These are phyloP conservation scores for Gavia stellata DNA, from an alignment of 2,113 vertebrate species.

Conservation along the genomic window DNA sequence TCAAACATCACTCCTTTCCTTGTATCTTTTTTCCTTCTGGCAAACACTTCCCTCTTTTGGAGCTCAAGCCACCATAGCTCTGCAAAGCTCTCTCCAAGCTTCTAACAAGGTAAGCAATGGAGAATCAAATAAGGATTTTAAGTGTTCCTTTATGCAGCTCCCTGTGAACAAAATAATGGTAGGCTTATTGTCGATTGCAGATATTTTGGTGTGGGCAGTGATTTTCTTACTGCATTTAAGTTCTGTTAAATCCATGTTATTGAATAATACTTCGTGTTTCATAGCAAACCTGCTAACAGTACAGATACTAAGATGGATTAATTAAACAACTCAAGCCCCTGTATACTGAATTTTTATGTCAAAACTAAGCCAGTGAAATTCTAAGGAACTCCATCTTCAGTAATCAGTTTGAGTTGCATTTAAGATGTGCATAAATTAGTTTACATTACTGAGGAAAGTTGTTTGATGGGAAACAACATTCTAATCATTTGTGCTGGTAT, in stretches of 20 bases:
- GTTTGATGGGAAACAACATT: not conserved
- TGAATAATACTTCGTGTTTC: not conserved
- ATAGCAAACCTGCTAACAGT: not conserved
- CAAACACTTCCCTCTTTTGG: conserved; percentile 59
- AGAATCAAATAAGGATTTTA: conserved; percentile 24
- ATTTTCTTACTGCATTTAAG: not conserved
- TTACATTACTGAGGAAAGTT: not conserved
- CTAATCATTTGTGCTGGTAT: not conserved
- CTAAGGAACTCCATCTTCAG: not conserved
- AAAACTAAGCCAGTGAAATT: not conserved
- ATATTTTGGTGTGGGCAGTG: not conserved
- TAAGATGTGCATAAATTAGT: not conserved
- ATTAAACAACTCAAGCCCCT: not conserved
- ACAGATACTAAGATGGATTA: not conserved
- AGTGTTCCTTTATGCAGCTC: not conserved
- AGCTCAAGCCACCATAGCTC: conserved; percentile 63
- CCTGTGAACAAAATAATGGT: not conserved
- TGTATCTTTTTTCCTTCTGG: conserved; percentile 60
- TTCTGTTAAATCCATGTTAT: not conserved
- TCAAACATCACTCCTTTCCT: conserved; percentile 63
- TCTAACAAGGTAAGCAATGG: conserved; percentile 58
- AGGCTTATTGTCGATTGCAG: not conserved
- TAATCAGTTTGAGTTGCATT: not conserved
- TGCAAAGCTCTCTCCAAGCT: conserved; percentile 57
- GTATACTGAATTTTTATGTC: not conserved